These are phyloP conservation scores for Mormyrops boulengeri DNA, from an alignment of 2,797 vertebrate species.

Conservation along the genomic window DNA sequence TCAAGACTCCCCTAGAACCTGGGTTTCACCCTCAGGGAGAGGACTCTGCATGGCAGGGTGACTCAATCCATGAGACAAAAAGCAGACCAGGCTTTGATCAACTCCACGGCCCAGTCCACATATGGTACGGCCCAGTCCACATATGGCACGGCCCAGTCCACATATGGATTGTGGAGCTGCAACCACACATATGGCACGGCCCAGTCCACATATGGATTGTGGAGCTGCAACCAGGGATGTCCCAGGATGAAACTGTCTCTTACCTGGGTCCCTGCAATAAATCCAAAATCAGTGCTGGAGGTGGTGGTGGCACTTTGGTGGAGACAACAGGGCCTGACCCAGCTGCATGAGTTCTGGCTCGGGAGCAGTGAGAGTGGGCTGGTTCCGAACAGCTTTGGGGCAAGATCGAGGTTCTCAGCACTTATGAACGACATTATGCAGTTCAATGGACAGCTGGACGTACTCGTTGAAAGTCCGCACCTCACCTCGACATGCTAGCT, in stretches of 20 bases:
- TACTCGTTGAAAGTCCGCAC: not conserved
- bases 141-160: not conserved
- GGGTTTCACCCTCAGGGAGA: not conserved
- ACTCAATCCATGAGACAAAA: not conserved
- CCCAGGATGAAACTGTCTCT: not conserved
- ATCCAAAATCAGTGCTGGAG: not conserved
- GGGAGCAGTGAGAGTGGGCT: not conserved
- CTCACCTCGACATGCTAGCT: not conserved
- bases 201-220: not conserved
- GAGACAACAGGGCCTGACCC: not conserved
- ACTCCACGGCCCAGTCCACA: not conserved
- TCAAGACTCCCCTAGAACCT: not conserved
- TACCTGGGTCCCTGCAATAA: not conserved
- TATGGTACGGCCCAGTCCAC: not conserved
- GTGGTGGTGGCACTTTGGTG: not conserved
- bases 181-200: not conserved
- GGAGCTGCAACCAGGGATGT: not conserved
- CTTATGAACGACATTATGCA: not conserved
- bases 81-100: not conserved
- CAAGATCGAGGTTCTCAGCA: not conserved
- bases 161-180: not conserved
- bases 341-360: not conserved
- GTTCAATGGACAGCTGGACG: not conserved
- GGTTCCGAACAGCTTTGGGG: not conserved
- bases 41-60: not conserved